Evolutionary conservation across 2,888 invertebrate genomes (phyloP).

Genomic region (Stenolophus ochropezus): DNA sequence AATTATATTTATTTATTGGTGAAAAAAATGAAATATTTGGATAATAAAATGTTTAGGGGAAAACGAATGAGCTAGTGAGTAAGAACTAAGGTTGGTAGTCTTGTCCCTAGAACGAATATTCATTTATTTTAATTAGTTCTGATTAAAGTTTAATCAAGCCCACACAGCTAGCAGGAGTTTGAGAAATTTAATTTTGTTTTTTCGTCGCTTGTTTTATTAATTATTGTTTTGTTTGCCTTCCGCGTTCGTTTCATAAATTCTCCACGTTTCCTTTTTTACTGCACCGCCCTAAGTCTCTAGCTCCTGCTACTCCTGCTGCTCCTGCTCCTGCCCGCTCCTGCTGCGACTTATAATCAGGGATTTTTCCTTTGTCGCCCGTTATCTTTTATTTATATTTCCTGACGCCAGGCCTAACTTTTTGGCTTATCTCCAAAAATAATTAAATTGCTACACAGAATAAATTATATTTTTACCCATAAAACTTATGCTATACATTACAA

Average conservation of each 20-base stretch:
- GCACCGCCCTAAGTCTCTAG: conserved; percentile 28
- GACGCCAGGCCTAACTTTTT: background rate
- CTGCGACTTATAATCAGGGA: background rate
- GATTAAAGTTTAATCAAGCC: conserved; percentile 72
- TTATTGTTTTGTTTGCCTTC: conserved; percentile 58
- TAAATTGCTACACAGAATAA: background rate
- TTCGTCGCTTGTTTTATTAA: conserved; percentile 57
- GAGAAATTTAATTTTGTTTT: conserved; percentile 57
- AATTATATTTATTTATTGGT: too few species aligned
- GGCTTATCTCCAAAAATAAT: background rate
- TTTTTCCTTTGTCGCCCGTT: background rate
- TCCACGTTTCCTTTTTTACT: conserved; percentile 47
- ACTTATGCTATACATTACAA: too few species aligned
- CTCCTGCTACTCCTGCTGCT: background rate
- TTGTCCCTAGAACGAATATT: conserved; percentile 69
- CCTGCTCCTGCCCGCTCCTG: background rate
- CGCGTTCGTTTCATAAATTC: conserved; percentile 57
- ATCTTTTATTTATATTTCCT: background rate
- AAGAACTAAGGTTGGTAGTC: background rate
- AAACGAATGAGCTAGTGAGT: too few species aligned
- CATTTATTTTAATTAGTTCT: conserved; percentile 71
- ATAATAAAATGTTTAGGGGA: too few species aligned
- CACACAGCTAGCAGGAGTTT: conserved; percentile 59
- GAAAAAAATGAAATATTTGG: too few species aligned
- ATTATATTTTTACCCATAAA: too few species aligned